Conservation (phyloP, 2,888 invertebrate genomes). For the Noctuana brunneofusca region DNA sequence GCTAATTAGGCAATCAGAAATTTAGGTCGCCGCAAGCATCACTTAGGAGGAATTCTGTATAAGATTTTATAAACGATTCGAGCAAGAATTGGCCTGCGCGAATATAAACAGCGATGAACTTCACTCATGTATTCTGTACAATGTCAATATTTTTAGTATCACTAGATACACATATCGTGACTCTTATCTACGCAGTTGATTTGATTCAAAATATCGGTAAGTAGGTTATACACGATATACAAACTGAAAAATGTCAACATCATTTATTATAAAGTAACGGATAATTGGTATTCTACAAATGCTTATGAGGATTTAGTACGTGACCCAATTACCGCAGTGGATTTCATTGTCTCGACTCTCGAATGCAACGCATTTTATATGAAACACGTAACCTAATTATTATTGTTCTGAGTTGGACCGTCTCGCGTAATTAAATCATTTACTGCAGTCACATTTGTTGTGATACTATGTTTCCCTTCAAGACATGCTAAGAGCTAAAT, state of each 20-base stretch:
- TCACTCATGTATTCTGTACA: not conserved
- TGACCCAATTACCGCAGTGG: constrained; percentile 29
- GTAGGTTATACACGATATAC: constrained; percentile 22
- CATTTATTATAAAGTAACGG: constrained; percentile 20
- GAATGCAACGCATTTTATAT: constrained; percentile 19
- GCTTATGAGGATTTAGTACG: constrained; percentile 28
- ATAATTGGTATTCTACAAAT: constrained; percentile 19
- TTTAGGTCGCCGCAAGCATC: not conserved
- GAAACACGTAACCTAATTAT: constrained; percentile 28
- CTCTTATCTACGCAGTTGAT: constrained; percentile 1
- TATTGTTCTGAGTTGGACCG: not conserved
- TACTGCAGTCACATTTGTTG: constrained; percentile 1
- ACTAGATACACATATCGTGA: constrained; percentile 1
- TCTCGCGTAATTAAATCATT: constrained; percentile 10
- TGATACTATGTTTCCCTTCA: not conserved
- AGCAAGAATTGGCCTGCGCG: not conserved
- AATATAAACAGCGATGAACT: not conserved
- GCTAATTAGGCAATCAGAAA: too few species aligned
- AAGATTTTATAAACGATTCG: not conserved
- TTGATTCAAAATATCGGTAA: constrained; percentile 10
- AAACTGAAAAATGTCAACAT: constrained; percentile 23
- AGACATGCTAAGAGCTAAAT: not conserved
- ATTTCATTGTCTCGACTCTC: constrained; percentile 27
- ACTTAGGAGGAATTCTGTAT: not conserved
- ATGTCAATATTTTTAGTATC: constrained; percentile 14